Base-by-base conservation (phyloP, 1,140 invertebrate species). In the Chironomus tepperi region DNA sequence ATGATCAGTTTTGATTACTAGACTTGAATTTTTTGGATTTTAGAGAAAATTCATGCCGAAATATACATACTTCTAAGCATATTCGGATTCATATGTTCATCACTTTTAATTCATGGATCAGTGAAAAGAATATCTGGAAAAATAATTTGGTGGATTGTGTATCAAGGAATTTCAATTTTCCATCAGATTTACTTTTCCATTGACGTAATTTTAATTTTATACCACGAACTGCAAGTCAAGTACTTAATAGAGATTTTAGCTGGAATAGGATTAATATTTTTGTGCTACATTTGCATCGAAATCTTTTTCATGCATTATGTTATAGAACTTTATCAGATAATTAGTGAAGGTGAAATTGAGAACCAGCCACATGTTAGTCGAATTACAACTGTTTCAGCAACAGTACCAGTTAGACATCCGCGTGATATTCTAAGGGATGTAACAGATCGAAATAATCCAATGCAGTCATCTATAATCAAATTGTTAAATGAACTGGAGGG, bases 291-390 rank as follows among this genome's bases (percentile, higher is more conserved):
- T 57, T n/a, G 12, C 12, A n/a, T 57, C 3, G 47, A 57, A 57
- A 57, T 57, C n/a, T 57, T n/a, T 57, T 57, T 57, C n/a, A 57
- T 57, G 47, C 47, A 57, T 57, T 57, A 57, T 15, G n/a, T 57
- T 15, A 12, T 57, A 5, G 12, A 12, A 15, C 47, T 57, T 57
- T 57, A 57, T 57, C 47, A 57, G 12, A n/a, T n/a, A 15, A 57
- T 57, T 57, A n/a, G 12, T 15, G 47, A 57, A 57, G 15, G n/a
- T n/a, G 47, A 57, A n/a, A 57, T 57, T 57, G 47, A 57, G n/a
- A 57, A 57, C 15, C 47, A 57, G n/a, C 47, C 47, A 57, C 47
- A n/a, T 15, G 3, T 57, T 5, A 57, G 47, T 57, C 7, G 47
- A 57, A 57, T 57, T 3, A 57, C 12, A 15, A n/a, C 47, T 0